Evolutionary conservation across 1,140 invertebrate genomes (phyloP).

Genomic region (Mylabris phalerata): DNA sequence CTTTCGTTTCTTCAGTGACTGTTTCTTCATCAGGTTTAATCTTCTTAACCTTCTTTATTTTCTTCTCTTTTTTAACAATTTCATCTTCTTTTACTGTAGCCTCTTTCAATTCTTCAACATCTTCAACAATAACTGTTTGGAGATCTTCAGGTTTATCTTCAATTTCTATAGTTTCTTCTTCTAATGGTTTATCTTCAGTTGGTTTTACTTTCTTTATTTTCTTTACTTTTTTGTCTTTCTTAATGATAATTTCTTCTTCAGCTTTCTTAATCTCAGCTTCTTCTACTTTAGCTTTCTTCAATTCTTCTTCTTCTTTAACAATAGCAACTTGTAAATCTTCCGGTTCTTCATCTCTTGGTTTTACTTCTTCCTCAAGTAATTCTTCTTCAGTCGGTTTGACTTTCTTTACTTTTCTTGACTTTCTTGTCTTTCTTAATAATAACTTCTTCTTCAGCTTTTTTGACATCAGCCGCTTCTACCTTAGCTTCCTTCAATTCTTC

Average conservation of each 20-base stretch:
- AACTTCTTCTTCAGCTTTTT: too few relatives aligned
- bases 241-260: too few relatives aligned
- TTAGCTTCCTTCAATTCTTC: conserved; percentile 25
- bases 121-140: background rate
- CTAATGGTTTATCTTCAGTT: background rate
- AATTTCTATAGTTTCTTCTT: conserved; percentile 1
- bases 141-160: too few relatives aligned
- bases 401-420: too few relatives aligned
- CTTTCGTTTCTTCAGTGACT: conserved; percentile 18
- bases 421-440: too few relatives aligned
- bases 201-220: too few relatives aligned
- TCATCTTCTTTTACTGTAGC: conserved; percentile 13
- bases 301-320: too few relatives aligned
- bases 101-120: conserved; percentile 1
- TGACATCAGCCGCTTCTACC: background rate
- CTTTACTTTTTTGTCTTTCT: too few relatives aligned
- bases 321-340: too few relatives aligned
- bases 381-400: conserved; percentile 9
- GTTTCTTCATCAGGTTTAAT: conserved; percentile 15
- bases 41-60: conserved; percentile 13
- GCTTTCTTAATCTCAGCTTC: too few relatives aligned
- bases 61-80: conserved; percentile 9
- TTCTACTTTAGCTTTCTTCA: too few relatives aligned
- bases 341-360: too few relatives aligned
- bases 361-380: conserved; percentile 3